These are phyloP conservation scores for Myopa tessellatipennis DNA, from an alignment of 2,888 invertebrate species.

Conservation along the genomic window DNA sequence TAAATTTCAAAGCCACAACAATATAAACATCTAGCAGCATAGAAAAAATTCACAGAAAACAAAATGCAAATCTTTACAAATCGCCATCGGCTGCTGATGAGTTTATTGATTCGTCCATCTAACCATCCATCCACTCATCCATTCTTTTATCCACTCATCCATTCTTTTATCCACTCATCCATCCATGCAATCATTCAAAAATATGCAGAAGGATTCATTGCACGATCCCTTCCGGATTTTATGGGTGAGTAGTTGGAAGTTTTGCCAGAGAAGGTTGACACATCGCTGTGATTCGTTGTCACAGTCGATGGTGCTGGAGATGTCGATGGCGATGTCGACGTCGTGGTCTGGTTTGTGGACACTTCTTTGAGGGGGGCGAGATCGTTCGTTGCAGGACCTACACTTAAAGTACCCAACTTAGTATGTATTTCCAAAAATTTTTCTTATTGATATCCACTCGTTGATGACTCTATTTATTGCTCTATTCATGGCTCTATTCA, in stretches of 20 bases:
- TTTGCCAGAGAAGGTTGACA: constrained; percentile 27
- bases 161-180: not conserved
- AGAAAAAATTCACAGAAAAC: constrained; percentile 1
- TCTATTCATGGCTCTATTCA: no score
- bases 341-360: not conserved
- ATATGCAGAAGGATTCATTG: no score
- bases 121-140: no score
- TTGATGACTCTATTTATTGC: no score
- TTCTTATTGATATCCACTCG: not conserved
- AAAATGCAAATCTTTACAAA: not conserved
- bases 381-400: not conserved
- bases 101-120: not conserved
- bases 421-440: not conserved
- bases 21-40: not conserved
- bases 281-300: constrained; percentile 11
- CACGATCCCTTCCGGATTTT: not conserved
- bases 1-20: not conserved
- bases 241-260: constrained; percentile 13
- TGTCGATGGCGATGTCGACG: not conserved
- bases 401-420: not conserved
- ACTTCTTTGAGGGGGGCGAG: not conserved
- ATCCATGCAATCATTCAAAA: no score
- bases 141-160: not conserved
- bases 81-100: not conserved
- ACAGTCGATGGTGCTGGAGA: not conserved